These are phyloP conservation scores for Rhodinocichla rosea DNA, from an alignment of 2,113 vertebrate species.

Conservation along the genomic window DNA sequence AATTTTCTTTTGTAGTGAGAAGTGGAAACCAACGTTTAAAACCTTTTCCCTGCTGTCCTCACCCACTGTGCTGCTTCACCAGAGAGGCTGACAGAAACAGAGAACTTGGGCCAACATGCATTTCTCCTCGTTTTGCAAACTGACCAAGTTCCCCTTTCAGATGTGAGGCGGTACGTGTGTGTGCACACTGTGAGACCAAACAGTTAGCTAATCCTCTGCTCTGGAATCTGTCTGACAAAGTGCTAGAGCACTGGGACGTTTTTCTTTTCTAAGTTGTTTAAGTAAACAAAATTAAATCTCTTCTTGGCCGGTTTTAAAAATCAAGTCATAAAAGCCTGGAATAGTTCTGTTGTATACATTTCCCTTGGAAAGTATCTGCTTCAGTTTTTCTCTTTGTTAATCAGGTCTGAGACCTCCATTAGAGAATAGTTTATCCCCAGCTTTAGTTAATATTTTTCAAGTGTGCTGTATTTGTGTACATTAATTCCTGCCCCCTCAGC, in stretches of 20 bases:
- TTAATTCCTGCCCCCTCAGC: background rate
- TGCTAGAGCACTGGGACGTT: background rate
- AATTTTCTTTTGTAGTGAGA: background rate
- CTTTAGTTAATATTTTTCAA: conserved; percentile 22
- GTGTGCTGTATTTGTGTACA: background rate
- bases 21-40: background rate
- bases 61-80: background rate
- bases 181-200: background rate
- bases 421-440: background rate
- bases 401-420: background rate
- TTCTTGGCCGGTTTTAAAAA: background rate
- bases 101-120: background rate
- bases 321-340: background rate
- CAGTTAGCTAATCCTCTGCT: background rate
- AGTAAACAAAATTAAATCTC: conserved; percentile 31
- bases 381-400: background rate
- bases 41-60: background rate
- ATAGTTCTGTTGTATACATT: background rate
- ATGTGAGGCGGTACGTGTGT: background rate
- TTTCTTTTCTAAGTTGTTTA: conserved; percentile 1
- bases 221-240: background rate
- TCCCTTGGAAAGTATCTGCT: background rate
- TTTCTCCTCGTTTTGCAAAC: background rate
- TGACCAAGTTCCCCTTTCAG: background rate
- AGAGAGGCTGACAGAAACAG: background rate